Conservation (phyloP, 2,888 invertebrate genomes). For the Tuta absoluta region DNA sequence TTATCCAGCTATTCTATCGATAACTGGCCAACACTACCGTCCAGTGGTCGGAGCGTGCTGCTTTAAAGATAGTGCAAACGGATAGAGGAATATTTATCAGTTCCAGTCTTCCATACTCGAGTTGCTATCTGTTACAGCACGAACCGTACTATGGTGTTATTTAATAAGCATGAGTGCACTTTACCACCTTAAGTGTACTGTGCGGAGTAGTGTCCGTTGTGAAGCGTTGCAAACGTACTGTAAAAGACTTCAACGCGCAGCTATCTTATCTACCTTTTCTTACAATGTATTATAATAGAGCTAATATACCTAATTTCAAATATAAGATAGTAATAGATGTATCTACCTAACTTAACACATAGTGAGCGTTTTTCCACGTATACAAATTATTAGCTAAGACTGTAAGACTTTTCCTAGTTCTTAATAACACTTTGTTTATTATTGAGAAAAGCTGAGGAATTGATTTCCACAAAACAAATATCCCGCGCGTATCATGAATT, state of each 20-base stretch:
- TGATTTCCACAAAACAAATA: no score
- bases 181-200: background rate
- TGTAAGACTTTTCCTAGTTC: no score
- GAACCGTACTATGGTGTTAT: background rate
- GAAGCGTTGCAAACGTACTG: background rate
- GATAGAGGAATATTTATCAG: conserved; percentile 36
- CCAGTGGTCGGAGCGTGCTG: conserved; percentile 56
- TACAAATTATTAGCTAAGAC: no score
- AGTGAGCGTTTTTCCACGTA: no score
- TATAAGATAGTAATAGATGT: no score
- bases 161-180: background rate
- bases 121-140: conserved; percentile 11
- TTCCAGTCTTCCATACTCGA: conserved; percentile 13
- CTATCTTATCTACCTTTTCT: no score
- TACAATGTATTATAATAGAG: no score
- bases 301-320: no score
- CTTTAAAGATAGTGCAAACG: conserved; percentile 51
- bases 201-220: background rate
- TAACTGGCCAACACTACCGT: background rate
- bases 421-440: no score
- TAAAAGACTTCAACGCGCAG: conserved; percentile 2
- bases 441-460: no score
- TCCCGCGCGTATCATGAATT: no score
- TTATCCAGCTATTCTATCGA: background rate
- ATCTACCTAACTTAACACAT: no score